phyloP scores from a whole-genome alignment of 2,113 vertebrate genomes.

The Petrocephalus microphthalmus region DNA sequence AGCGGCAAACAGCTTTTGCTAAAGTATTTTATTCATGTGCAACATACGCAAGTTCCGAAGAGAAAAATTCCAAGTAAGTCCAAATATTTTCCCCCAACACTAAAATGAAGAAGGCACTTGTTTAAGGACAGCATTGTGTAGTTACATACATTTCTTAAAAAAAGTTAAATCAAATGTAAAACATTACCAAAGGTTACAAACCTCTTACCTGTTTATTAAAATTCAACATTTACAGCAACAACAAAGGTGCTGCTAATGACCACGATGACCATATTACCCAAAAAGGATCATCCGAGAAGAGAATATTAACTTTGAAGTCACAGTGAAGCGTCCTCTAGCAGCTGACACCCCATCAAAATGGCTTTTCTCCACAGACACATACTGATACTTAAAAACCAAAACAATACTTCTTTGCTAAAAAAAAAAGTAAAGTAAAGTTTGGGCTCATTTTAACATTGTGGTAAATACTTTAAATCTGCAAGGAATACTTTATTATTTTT shows the following conservation, averaged over 20 bases:
- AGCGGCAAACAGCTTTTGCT: neutral
- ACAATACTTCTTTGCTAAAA: neutral
- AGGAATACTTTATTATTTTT: neutral
- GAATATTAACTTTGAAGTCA: neutral
- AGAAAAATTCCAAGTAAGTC: neutral
- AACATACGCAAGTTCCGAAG: neutral
- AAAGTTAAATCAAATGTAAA: neutral
- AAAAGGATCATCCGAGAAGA: neutral
- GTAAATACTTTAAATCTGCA: neutral
- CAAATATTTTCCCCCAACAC: neutral
- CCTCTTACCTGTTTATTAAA: neutral
- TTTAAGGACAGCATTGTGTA: neutral
- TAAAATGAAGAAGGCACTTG: neutral
- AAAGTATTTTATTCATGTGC: slow-evolving; percentile 22
- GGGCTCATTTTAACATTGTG: neutral
- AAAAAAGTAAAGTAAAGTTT: neutral
- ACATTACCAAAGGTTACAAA: neutral
- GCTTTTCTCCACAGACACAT: neutral
- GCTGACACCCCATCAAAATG: neutral
- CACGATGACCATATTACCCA: neutral
- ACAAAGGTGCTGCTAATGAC: neutral
- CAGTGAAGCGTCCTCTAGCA: neutral
- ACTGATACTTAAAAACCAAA: neutral
- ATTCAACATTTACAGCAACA: neutral
- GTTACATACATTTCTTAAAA: neutral